Evolutionary conservation across 2,113 vertebrate genomes (phyloP).

Genomic region (Eulacestoma nigropectus): DNA sequence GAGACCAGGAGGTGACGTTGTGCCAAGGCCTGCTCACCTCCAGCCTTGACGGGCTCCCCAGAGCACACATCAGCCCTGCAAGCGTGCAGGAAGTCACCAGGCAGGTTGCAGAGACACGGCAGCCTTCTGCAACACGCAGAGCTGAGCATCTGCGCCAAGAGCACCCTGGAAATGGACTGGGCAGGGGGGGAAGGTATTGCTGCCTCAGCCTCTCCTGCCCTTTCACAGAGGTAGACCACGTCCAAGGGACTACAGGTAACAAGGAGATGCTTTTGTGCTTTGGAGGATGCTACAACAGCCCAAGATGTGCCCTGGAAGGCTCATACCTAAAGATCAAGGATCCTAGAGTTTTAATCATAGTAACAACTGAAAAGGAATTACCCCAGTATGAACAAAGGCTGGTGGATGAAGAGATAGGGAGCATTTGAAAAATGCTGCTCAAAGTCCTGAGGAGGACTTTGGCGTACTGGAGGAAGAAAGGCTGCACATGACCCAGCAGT

Average conservation of each 20-base stretch:
- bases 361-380: neutral
- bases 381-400: neutral
- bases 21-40: neutral
- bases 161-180: neutral
- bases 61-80: neutral
- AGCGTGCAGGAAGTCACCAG: neutral
- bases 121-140: neutral
- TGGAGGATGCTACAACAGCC: neutral
- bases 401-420: neutral
- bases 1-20: neutral
- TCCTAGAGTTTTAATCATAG: neutral
- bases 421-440: too few species aligned
- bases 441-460: neutral
- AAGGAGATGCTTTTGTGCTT: neutral
- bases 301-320: neutral
- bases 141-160: neutral
- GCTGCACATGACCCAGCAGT: neutral
- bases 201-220: neutral
- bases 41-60: neutral
- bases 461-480: neutral
- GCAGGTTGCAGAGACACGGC: rapidly evolving
- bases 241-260: neutral
- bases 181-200: neutral
- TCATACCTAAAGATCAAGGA: neutral
- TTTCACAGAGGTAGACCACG: neutral